Base-by-base conservation (phyloP, 2,888 invertebrate species). In the Ctena decussata region DNA sequence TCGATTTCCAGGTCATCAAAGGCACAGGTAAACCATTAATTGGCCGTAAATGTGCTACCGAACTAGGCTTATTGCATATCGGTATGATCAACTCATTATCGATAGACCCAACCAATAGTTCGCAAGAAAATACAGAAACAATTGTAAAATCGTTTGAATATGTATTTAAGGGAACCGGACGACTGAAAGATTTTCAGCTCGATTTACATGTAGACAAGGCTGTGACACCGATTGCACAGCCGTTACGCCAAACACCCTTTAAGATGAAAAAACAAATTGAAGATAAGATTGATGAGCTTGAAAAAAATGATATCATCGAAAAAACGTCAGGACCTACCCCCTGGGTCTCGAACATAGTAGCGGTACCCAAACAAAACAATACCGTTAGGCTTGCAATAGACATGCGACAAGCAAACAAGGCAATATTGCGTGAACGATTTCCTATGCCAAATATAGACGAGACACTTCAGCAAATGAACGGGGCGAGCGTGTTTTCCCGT, bases 1-100 rank as follows among this genome's bases (percentile, higher is more conserved):
- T 53, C 18, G 21, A 53, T 53, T 53, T 53, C 24, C 30, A 60
- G 60, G 60, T 60, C 6, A n/a, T n/a, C n/a, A n/a, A n/a, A n/a
- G n/a, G n/a, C n/a, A n/a, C n/a, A n/a, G n/a, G n/a, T n/a, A n/a
- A 60, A 60, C 60, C 60, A 60, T 60, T 60, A 60, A 60, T 60
- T 60, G 60, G 60, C 60, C 30, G 60, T 30, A 60, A 60, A 60
- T n/a, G n/a, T 27, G 60, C 60, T 60, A 60, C 60, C 6, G 60
- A 60, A 30, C 30, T 60, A 60, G 60, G 60, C 27, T 30, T 30
- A 27, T 30, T 60, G 60, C 60, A 60, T 30, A 60, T 60, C 60
- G 27, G 60, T 21, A 60, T 60, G 30, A 30, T 24, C 27, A 60
- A 60, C 24, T 53, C 53, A 11, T n/a, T 53, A 53, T n/a, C n/a